A percentile compares a stretch with the other conserved stretches of the same genome.
Evolutionary conservation across 2,113 vertebrate genomes (phyloP).

Genomic region (Sminthopsis crassicaudata): DNA sequence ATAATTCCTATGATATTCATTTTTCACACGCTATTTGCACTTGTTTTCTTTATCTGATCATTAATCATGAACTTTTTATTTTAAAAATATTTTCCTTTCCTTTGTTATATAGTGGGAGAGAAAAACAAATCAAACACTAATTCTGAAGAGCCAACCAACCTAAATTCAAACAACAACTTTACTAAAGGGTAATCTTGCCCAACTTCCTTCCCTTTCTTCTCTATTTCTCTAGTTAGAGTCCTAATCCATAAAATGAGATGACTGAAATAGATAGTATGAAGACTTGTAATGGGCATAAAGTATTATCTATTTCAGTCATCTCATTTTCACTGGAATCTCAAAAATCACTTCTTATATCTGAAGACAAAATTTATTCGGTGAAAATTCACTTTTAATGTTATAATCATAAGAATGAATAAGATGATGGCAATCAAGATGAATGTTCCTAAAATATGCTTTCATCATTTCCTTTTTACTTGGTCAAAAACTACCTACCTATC

Average conservation of each 20-base stretch:
- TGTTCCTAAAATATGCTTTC: background rate
- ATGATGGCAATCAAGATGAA: background rate
- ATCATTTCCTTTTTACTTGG: background rate
- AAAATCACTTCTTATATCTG: background rate
- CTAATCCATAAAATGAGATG: background rate
- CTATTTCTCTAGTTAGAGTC: background rate
- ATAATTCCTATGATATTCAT: background rate
- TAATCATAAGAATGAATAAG: background rate
- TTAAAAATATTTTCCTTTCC: background rate
- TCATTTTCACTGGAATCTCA: background rate
- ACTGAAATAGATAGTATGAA: background rate
- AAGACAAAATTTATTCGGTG: background rate
- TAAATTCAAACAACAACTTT: background rate
- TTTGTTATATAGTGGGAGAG: background rate
- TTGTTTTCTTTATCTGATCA: background rate
- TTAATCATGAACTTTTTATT: background rate
- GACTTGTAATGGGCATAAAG: too few relatives aligned
- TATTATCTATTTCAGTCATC: too few relatives aligned
- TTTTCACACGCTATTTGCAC: background rate
- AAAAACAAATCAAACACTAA: background rate
- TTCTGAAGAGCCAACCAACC: background rate
- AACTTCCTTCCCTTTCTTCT: background rate
- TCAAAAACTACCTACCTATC: background rate
- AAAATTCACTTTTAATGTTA: background rate
- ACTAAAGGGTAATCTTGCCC: background rate